Conservation (phyloP, 2,888 invertebrate genomes). For the Tenthredo mesomela region DNA sequence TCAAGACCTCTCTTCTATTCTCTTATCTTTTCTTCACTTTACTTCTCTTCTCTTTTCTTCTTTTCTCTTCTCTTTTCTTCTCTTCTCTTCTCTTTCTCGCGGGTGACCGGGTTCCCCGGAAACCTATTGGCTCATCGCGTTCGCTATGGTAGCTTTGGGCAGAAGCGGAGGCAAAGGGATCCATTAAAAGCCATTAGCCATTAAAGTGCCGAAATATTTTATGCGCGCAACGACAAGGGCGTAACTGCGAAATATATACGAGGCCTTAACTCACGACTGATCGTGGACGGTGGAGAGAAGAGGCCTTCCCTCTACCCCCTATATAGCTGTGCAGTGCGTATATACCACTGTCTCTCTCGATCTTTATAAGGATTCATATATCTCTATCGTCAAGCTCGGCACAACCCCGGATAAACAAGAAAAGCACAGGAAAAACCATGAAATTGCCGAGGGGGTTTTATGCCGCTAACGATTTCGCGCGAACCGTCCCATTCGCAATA, state of each 20-base stretch:
- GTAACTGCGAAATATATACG: conserved; percentile 63
- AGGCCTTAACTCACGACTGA: conserved; percentile 57
- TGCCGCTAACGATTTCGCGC: conserved; percentile 21
- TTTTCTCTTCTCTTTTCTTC: no score
- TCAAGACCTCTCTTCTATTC: background rate
- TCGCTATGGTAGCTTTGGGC: background rate
- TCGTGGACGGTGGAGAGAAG: conserved; percentile 16
- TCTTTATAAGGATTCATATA: background rate
- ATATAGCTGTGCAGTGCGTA: background rate
- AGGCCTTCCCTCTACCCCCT: background rate
- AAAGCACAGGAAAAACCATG: conserved; percentile 36
- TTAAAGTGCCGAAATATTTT: conserved; percentile 73
- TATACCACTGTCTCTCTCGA: background rate
- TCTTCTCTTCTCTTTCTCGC: background rate
- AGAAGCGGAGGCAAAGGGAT: conserved; percentile 54
- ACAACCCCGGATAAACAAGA: conserved; percentile 23
- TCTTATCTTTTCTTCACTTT: background rate
- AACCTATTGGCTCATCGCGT: conserved; percentile 22
- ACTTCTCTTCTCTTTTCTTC: background rate
- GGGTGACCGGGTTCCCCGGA: conserved; percentile 41
- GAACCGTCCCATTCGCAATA: background rate
- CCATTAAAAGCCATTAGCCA: conserved; percentile 73
- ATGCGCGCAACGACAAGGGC: conserved; percentile 68
- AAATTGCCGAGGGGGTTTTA: conserved; percentile 14
- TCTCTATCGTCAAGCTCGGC: background rate